Evolutionary conservation across 2,113 vertebrate species (phyloP).

Genomic region (Rhinoderma darwinii): DNA sequence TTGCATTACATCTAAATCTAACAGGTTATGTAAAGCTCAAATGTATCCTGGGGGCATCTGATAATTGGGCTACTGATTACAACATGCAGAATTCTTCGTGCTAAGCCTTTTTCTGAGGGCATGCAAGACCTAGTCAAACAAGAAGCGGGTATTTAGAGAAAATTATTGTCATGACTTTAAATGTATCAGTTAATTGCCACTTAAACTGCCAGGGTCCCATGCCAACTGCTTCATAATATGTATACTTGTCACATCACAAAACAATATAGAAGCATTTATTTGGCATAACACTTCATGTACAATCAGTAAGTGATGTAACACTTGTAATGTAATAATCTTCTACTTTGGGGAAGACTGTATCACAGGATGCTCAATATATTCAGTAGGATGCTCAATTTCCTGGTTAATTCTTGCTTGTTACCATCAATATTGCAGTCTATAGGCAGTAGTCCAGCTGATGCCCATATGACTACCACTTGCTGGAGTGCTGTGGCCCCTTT

Average conservation of each 20-base stretch:
- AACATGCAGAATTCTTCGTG: conserved; percentile 12
- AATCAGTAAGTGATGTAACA: not conserved
- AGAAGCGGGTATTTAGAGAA: conserved; percentile 27
- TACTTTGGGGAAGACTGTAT: no score
- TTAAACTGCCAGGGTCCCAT: not conserved
- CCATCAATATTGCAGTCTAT: no score
- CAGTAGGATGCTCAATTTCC: no score
- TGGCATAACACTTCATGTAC: not conserved
- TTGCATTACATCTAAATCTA: not conserved
- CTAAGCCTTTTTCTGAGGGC: not conserved
- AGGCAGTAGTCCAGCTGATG: no score
- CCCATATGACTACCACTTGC: no score
- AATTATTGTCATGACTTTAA: conserved; percentile 15
- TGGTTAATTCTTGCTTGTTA: no score
- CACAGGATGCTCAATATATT: no score
- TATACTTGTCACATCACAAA: not conserved
- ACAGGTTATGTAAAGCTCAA: not conserved
- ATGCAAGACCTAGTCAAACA: not conserved
- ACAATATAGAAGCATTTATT: not conserved
- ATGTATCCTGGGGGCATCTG: not conserved
- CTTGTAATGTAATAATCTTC: no score
- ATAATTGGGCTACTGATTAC: not conserved
- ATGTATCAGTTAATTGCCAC: conserved; percentile 5
- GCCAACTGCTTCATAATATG: not conserved
- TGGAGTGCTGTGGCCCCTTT: no score